Evolutionary conservation across 2,113 vertebrate species (phyloP).

Genomic region (Bos javanicus): DNA sequence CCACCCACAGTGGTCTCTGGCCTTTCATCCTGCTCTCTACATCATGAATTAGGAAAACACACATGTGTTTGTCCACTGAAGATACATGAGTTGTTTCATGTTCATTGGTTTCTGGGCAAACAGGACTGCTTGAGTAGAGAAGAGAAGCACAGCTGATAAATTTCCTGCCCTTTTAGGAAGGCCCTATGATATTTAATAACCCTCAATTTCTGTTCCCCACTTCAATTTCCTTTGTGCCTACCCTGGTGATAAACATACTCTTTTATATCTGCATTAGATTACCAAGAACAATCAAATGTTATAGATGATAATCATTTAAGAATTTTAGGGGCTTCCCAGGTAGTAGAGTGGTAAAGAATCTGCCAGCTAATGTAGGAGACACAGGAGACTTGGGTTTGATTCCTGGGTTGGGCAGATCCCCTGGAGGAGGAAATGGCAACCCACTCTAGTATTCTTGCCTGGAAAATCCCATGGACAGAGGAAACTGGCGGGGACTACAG

Average conservation of each 20-base stretch:
- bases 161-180: not conserved
- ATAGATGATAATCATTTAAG: not conserved
- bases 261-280: not conserved
- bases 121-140: not conserved
- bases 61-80: conserved; percentile 17
- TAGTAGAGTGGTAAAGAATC: not conserved
- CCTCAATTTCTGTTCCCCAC: not conserved
- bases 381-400: not conserved
- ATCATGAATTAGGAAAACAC: not conserved
- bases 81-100: conserved; percentile 13
- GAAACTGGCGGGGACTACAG: not conserved
- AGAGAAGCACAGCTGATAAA: not conserved
- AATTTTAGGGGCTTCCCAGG: not conserved
- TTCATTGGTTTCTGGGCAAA: not conserved
- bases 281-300: not conserved
- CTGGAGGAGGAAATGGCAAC: not conserved
- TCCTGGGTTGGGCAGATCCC: not conserved
- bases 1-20: conserved; percentile 30
- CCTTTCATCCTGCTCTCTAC: not conserved
- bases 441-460: not conserved
- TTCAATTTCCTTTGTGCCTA: not conserved
- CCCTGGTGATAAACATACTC: not conserved
- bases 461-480: not conserved
- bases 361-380: not conserved
- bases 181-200: not conserved